Evolutionary conservation across 2,888 invertebrate species (phyloP).

Genomic region (Drepana falcataria): DNA sequence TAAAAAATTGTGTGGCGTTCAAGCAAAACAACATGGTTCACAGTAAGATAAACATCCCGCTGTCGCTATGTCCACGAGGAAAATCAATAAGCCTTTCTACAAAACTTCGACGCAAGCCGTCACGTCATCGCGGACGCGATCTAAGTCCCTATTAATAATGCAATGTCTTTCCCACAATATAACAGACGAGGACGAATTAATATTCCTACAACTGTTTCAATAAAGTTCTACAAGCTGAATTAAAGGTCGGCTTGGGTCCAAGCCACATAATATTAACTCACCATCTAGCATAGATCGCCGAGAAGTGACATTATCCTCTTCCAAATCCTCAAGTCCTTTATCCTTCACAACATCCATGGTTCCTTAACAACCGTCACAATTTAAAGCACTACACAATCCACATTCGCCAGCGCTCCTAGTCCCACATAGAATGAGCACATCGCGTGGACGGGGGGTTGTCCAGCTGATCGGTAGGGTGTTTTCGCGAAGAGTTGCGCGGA

Average conservation of each 20-base stretch:
- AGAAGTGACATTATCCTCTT: slow-evolving; percentile 61
- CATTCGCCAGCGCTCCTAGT: slow-evolving; percentile 27
- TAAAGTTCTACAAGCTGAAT: neutral
- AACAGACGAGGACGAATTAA: neutral
- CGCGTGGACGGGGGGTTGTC: slow-evolving; percentile 20
- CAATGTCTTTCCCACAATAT: slow-evolving; percentile 1
- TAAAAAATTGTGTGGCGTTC: neutral
- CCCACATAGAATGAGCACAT: slow-evolving; percentile 42
- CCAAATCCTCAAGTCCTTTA: slow-evolving; percentile 53
- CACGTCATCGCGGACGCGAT: slow-evolving; percentile 24
- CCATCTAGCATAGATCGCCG: slow-evolving; percentile 74
- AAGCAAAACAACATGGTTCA: slow-evolving; percentile 1
- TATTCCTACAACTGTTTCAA: too few relatives aligned
- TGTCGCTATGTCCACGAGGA: slow-evolving; percentile 22
- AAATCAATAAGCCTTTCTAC: slow-evolving; percentile 32
- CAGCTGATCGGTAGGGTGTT: slow-evolving; percentile 39
- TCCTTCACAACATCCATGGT: slow-evolving; percentile 63
- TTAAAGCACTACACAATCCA: slow-evolving; percentile 42
- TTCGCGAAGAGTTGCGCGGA: slow-evolving; percentile 26
- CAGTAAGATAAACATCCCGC: slow-evolving; percentile 19
- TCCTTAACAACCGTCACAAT: slow-evolving; percentile 30
- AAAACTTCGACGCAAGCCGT: slow-evolving; percentile 15
- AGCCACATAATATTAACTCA: slow-evolving; percentile 33
- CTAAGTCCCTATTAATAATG: slow-evolving; percentile 24
- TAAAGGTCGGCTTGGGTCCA: too few relatives aligned